phyloP scores from a whole-genome alignment of 2,113 vertebrate species.

The Meriones unguiculatus region DNA sequence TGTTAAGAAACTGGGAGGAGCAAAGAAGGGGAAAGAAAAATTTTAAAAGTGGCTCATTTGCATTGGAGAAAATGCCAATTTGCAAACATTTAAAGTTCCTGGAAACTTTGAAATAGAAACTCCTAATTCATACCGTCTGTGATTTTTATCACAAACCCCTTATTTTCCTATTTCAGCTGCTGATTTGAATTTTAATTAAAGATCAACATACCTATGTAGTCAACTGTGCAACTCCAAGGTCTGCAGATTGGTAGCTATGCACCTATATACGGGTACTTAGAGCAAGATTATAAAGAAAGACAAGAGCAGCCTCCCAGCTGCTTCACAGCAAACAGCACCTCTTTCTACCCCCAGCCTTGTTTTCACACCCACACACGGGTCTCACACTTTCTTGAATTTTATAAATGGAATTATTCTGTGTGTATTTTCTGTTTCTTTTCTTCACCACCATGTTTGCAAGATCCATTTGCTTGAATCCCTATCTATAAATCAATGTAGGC shows the following conservation, averaged over 20 bases:
- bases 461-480: constrained; percentile 19
- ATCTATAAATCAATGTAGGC: constrained; percentile 31
- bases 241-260: background rate
- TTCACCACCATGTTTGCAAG: constrained; percentile 11
- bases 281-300: constrained; percentile 36
- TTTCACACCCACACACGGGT: background rate
- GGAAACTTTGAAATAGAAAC: constrained; percentile 54
- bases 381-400: constrained; percentile 48
- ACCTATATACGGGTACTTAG: background rate
- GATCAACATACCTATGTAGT: background rate
- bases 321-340: background rate
- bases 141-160: constrained; percentile 46
- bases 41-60: background rate
- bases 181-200: constrained; percentile 58
- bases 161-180: background rate
- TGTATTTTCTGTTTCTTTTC: background rate
- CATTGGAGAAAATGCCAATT: constrained; percentile 32
- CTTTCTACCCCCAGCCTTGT: background rate
- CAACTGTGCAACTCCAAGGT: background rate
- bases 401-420: background rate
- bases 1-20: constrained; percentile 55
- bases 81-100: constrained; percentile 50
- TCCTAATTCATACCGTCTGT: constrained; percentile 20
- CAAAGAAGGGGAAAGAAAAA: background rate
- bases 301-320: background rate